Evolutionary conservation across 2,888 invertebrate species (phyloP).

Genomic region (Tethea ocularis): DNA sequence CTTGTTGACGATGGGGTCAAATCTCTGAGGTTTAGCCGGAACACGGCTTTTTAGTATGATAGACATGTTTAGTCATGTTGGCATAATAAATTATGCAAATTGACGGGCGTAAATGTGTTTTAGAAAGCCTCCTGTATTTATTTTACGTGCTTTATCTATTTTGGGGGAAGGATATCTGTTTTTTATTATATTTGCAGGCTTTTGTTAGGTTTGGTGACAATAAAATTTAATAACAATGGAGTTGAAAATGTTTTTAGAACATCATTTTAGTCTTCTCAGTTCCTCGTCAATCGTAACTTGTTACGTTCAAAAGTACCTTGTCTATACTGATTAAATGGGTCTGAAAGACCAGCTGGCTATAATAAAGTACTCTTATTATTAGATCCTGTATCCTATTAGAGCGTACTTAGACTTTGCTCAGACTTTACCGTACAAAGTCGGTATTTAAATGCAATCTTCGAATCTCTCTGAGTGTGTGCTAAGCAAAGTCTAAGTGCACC

Average conservation of each 20-base stretch:
- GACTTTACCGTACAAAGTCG: too few relatives aligned
- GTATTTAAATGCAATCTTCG: too few relatives aligned
- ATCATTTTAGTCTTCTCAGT: too few relatives aligned
- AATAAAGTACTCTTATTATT: too few relatives aligned
- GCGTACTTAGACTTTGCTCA: too few relatives aligned
- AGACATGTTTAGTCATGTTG: conserved; percentile 55
- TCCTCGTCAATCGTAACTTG: too few relatives aligned
- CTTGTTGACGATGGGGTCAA: conserved; percentile 20
- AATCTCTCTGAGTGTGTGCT: too few relatives aligned
- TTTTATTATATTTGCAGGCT: neutral
- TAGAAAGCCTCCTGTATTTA: conserved; percentile 39
- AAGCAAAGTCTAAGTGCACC: too few relatives aligned
- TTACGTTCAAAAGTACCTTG: too few relatives aligned
- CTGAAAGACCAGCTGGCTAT: too few relatives aligned
- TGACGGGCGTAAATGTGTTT: conserved; percentile 49
- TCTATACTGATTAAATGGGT: too few relatives aligned
- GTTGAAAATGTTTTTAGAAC: neutral
- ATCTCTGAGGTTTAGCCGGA: conserved; percentile 34
- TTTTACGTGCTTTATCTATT: conserved; percentile 44
- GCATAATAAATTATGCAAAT: conserved; percentile 58
- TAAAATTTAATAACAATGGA: neutral
- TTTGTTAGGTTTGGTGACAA: neutral
- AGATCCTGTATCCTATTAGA: too few relatives aligned
- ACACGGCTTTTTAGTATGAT: conserved; percentile 36
- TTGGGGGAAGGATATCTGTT: conserved; percentile 14